These are phyloP conservation scores for Dynastes maya DNA, from an alignment of 2,888 invertebrate species.

Conservation along the genomic window DNA sequence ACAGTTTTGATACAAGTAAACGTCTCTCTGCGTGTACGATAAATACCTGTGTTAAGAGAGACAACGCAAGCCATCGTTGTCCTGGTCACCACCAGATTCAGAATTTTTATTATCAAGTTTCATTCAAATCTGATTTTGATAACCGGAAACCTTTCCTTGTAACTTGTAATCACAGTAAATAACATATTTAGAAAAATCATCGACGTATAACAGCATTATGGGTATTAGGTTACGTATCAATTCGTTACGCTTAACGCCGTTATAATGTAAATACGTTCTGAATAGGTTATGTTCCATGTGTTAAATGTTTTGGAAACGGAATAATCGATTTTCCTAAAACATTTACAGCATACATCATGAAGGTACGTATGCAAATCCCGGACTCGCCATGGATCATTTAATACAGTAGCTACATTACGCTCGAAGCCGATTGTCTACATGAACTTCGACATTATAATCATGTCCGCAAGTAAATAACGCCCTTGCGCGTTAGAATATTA, in stretches of 20 bases:
- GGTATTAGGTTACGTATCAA: not conserved
- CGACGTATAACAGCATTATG: not conserved
- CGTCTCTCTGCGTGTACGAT: too few species aligned
- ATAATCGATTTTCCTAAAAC: constrained; percentile 35
- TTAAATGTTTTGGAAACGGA: constrained; percentile 40
- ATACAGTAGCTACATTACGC: not conserved
- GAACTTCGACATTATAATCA: not conserved
- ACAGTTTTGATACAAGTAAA: too few species aligned
- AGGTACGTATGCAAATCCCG: constrained; percentile 6
- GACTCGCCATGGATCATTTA: constrained; percentile 2
- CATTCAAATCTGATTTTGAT: too few species aligned
- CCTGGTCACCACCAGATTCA: too few species aligned
- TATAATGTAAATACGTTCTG: constrained; percentile 2
- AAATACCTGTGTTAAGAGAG: too few species aligned
- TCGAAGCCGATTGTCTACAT: not conserved
- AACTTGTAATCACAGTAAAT: not conserved
- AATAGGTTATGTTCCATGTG: constrained; percentile 4
- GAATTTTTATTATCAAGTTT: too few species aligned
- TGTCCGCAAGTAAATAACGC: not conserved
- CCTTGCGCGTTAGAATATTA: too few species aligned
- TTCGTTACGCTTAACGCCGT: not conserved
- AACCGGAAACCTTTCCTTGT: too few species aligned
- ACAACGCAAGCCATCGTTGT: too few species aligned
- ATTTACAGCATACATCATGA: constrained; percentile 11
- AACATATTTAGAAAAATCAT: not conserved